A percentile compares a stretch with the other conserved stretches of the same genome.
Conservation (phyloP, 23 tunicate genomes). For the Ascidia mentula region DNA sequence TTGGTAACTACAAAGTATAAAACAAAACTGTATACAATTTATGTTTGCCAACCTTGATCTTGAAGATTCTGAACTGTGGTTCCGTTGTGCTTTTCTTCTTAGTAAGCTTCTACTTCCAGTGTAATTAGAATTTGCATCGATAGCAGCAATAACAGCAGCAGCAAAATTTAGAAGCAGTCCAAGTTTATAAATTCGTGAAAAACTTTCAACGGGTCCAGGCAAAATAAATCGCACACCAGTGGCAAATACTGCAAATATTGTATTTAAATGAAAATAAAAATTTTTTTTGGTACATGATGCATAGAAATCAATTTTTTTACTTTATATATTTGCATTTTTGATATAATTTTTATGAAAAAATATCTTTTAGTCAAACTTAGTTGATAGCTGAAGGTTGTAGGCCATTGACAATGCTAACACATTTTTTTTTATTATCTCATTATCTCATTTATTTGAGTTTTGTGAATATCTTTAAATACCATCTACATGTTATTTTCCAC, state of each 20-base stretch:
- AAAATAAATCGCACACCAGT: slow-evolving; percentile 55
- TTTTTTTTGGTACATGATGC: too few relatives aligned
- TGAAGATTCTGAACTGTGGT: background rate
- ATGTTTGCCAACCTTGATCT: background rate
- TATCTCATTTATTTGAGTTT: too few relatives aligned
- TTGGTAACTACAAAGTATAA: background rate
- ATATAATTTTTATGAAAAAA: too few relatives aligned
- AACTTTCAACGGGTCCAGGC: slow-evolving; percentile 74
- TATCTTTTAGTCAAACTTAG: too few relatives aligned
- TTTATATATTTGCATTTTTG: too few relatives aligned
- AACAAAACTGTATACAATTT: background rate
- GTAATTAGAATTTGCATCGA: slow-evolving; percentile 8
- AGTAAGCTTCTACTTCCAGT: background rate
- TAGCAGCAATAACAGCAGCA: slow-evolving; percentile 37
- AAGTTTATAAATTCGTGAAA: slow-evolving; percentile 60
- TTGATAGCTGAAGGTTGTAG: too few relatives aligned
- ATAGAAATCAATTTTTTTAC: too few relatives aligned
- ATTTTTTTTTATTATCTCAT: too few relatives aligned
- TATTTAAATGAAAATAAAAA: too few relatives aligned
- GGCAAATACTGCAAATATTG: slow-evolving; percentile 42
- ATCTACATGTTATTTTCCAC: too few relatives aligned
- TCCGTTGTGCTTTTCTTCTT: slow-evolving; percentile 4
- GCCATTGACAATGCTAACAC: too few relatives aligned
- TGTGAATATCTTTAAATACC: too few relatives aligned
- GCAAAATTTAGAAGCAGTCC: slow-evolving; percentile 33